Conservation (phyloP, 2,113 vertebrate species). For the Triplophysa siluroides region DNA sequence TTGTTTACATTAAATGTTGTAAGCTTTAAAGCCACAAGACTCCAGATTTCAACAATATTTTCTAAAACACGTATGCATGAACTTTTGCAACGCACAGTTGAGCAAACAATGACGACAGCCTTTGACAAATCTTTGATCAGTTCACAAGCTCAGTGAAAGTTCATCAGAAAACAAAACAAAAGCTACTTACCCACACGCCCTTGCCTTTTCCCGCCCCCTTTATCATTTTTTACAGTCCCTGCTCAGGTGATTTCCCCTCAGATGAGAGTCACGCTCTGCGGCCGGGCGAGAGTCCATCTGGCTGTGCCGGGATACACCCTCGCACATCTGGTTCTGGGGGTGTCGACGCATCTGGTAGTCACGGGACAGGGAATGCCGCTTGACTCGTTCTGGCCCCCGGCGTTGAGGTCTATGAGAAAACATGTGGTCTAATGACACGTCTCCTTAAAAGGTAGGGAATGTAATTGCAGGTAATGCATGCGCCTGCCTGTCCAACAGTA, state of each 20-base stretch:
- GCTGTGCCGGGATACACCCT: neutral
- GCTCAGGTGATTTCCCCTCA: neutral
- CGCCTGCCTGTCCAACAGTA: constrained; percentile 15
- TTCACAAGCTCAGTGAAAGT: neutral
- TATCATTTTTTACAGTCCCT: neutral
- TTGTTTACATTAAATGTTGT: too few species aligned
- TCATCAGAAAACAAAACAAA: constrained; percentile 16
- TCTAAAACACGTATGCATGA: neutral
- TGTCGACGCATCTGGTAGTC: constrained; percentile 6
- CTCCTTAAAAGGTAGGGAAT: constrained; percentile 14
- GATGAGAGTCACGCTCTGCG: neutral
- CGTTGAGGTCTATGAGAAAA: constrained; percentile 25
- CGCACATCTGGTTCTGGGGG: neutral
- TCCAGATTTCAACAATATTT: neutral
- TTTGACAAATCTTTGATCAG: neutral
- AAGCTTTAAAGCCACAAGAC: neutral
- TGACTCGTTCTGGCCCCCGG: constrained; percentile 48
- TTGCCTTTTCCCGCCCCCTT: neutral
- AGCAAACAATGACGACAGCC: neutral
- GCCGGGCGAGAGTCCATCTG: neutral
- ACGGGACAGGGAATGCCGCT: constrained; percentile 54
- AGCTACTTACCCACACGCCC: constrained; percentile 33
- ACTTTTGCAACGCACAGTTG: neutral
- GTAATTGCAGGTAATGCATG: constrained; percentile 24
- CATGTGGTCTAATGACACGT: neutral